A percentile compares a stretch with the other conserved stretches of the same genome.
phyloP scores from a whole-genome alignment of 2,113 vertebrate genomes.

The Pteropus alecto region DNA sequence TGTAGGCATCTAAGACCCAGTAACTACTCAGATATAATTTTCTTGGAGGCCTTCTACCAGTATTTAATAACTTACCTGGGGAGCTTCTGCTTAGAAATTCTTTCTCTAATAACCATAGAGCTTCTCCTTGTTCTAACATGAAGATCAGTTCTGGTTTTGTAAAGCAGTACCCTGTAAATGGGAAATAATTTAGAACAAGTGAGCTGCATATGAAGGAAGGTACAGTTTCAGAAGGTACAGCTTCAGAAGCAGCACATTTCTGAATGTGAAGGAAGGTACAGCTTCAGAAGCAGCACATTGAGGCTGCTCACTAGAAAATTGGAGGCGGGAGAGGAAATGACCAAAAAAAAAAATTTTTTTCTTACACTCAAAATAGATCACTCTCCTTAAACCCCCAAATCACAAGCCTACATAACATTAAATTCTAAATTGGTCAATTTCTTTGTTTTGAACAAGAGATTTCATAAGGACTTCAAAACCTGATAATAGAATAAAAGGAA shows the following conservation, averaged over 20 bases:
- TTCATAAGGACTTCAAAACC: neutral
- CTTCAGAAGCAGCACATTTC: neutral
- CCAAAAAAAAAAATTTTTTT: neutral
- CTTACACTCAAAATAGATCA: neutral
- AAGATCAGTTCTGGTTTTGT: conserved; percentile 52
- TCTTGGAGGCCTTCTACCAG: neutral
- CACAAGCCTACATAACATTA: neutral
- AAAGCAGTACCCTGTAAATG: conserved; percentile 37
- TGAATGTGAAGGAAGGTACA: neutral
- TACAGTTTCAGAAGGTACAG: neutral
- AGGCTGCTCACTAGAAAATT: neutral
- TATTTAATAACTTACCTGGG: conserved; percentile 37
- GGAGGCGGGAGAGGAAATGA: neutral
- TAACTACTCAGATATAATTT: neutral
- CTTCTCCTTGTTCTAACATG: conserved; percentile 36
- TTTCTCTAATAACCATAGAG: conserved; percentile 15
- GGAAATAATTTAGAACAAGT: conserved; percentile 1
- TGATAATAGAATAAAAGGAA: neutral
- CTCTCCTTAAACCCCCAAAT: neutral
- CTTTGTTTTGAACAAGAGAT: neutral
- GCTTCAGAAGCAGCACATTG: neutral
- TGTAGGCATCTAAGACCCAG: no score
- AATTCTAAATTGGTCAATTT: neutral
- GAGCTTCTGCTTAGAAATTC: conserved; percentile 2
- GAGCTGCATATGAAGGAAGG: neutral